A percentile compares a stretch with the other conserved stretches of the same genome.
Conservation (phyloP, 2,888 invertebrate genomes). For the Zonitis immaculata region DNA sequence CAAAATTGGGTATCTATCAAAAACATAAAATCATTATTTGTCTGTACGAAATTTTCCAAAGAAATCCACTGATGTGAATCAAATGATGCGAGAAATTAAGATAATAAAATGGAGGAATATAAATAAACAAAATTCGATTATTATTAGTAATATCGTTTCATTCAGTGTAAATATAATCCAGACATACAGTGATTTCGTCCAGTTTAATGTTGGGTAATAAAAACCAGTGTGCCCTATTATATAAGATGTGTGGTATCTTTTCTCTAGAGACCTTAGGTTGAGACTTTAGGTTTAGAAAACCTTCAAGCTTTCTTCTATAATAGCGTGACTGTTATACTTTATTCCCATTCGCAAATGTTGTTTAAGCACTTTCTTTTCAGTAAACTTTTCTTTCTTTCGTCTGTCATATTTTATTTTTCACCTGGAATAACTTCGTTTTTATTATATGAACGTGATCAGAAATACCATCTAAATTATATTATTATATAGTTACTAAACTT, state of each 20-base stretch:
- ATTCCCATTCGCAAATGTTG: slow-evolving; percentile 27
- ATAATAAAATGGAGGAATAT: not conserved
- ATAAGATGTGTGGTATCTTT: too few species aligned
- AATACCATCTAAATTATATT: slow-evolving; percentile 19
- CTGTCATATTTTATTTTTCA: slow-evolving; percentile 35
- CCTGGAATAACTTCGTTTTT: slow-evolving; percentile 31
- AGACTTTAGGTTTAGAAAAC: slow-evolving; percentile 26
- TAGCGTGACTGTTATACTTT: slow-evolving; percentile 24
- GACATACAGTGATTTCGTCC: slow-evolving; percentile 21
- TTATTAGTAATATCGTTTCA: slow-evolving; percentile 14
- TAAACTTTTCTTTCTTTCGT: slow-evolving; percentile 29
- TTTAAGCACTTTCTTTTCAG: slow-evolving; percentile 33
- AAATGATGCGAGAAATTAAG: not conserved
- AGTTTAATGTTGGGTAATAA: slow-evolving; percentile 36
- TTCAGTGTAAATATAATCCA: slow-evolving; percentile 17
- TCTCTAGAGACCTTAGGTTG: slow-evolving; percentile 31
- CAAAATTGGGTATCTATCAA: not conserved
- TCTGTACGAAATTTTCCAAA: not conserved
- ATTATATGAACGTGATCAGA: slow-evolving; percentile 33
- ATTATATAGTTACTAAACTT: slow-evolving; percentile 21
- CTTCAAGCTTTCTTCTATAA: slow-evolving; percentile 9
- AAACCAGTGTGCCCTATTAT: slow-evolving; percentile 33
- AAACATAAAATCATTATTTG: not conserved
- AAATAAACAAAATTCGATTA: slow-evolving; percentile 3
- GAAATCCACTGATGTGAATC: not conserved